A percentile compares a stretch with the other conserved stretches of the same genome.
Evolutionary conservation across 2,888 invertebrate species (phyloP).

Genomic region (Agrotis ipsilon): DNA sequence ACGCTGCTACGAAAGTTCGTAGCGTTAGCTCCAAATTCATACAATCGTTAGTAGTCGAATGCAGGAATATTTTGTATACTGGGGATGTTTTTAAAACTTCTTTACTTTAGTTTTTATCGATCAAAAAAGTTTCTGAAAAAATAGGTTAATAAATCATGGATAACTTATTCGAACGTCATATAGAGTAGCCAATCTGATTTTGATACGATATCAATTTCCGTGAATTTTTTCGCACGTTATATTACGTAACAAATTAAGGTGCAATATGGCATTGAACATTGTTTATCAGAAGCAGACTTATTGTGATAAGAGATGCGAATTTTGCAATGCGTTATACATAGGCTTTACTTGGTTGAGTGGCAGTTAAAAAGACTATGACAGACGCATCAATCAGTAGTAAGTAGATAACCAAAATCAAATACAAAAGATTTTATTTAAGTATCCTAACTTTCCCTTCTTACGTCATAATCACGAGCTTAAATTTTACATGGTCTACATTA

Average conservation of each 20-base stretch:
- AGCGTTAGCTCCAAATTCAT: constrained; percentile 50
- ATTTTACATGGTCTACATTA: constrained; percentile 25
- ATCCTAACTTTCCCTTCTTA: constrained; percentile 7
- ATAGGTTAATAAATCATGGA: no score
- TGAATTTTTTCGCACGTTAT: constrained; percentile 18
- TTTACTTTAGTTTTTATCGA: background rate
- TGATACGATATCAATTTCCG: constrained; percentile 24
- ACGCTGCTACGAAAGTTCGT: constrained; percentile 52
- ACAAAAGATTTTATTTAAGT: constrained; percentile 10
- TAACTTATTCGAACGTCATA: background rate
- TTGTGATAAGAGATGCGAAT: constrained; percentile 32
- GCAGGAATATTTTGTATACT: constrained; percentile 1
- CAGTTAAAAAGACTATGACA: constrained; percentile 17
- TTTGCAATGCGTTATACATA: constrained; percentile 18
- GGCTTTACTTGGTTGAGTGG: background rate
- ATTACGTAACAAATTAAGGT: constrained; percentile 36
- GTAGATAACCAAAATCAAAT: constrained; percentile 14
- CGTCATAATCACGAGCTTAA: constrained; percentile 13
- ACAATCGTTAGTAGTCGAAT: constrained; percentile 54
- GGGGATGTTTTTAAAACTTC: constrained; percentile 12
- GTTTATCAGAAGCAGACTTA: constrained; percentile 39
- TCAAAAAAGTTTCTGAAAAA: background rate
- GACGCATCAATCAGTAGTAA: constrained; percentile 2
- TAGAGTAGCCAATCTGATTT: constrained; percentile 15
- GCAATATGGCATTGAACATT: constrained; percentile 27